A percentile compares a stretch with the other conserved stretches of the same genome.
Evolutionary conservation across 2,797 vertebrate species (phyloP).

Genomic region (Rhinogobio ventralis): DNA sequence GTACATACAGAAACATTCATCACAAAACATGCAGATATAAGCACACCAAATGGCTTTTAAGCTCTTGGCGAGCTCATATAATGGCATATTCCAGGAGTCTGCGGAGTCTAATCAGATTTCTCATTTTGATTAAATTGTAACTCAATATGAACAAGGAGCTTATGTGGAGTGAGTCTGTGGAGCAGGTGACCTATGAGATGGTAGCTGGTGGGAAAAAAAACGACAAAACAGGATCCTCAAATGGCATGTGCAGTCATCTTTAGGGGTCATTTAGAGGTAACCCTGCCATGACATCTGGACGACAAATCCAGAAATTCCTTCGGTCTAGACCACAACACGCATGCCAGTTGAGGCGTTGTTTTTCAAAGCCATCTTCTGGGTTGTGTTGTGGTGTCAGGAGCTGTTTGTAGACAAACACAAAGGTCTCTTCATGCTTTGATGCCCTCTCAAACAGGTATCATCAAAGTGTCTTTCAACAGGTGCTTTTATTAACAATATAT

Average conservation of each 20-base stretch:
- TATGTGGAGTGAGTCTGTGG: constrained; percentile 33
- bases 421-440: constrained; percentile 49
- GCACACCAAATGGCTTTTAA: constrained; percentile 1
- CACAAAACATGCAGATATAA: constrained; percentile 6
- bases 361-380: constrained; percentile 34
- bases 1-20: neutral
- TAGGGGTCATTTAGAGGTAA: constrained; percentile 39
- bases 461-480: constrained; percentile 59
- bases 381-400: constrained; percentile 30
- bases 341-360: constrained; percentile 29
- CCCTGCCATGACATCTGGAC: constrained; percentile 45
- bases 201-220: constrained; percentile 1
- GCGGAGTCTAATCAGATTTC: constrained; percentile 38
- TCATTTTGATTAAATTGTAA: constrained; percentile 51
- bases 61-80: constrained; percentile 28
- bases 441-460: constrained; percentile 54
- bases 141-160: constrained; percentile 49
- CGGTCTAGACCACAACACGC: constrained; percentile 9
- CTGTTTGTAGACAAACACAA: constrained; percentile 12
- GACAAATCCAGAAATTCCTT: constrained; percentile 48
- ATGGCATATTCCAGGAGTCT: constrained; percentile 26
- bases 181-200: constrained; percentile 42
- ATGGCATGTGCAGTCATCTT: constrained; percentile 37
- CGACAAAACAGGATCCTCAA: constrained; percentile 20
- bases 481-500: constrained; percentile 49